phyloP scores from a whole-genome alignment of 2,888 invertebrate genomes.

The Ethmia dodecea region DNA sequence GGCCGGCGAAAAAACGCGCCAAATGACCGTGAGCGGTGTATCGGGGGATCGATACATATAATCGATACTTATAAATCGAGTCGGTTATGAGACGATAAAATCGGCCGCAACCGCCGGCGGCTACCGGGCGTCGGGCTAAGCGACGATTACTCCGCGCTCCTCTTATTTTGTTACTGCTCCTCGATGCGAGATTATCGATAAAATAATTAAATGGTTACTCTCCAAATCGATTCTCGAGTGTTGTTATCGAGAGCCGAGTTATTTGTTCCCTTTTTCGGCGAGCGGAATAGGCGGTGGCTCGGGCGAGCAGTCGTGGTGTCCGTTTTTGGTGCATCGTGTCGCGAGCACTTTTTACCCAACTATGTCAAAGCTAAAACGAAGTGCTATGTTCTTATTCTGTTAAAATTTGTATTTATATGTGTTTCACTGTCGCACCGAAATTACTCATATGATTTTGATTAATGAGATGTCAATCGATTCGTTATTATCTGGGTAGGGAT shows the following conservation, averaged over 20 bases:
- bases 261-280: slow-evolving; percentile 68
- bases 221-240: slow-evolving; percentile 76
- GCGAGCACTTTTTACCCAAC: slow-evolving; percentile 1
- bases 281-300: slow-evolving; percentile 30
- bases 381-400: too few species aligned
- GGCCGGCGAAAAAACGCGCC: slow-evolving; percentile 52
- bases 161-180: slow-evolving; percentile 62
- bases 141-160: slow-evolving; percentile 69
- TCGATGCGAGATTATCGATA: slow-evolving; percentile 75
- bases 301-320: too few species aligned
- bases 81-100: slow-evolving; percentile 75
- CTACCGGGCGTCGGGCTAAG: slow-evolving; percentile 74
- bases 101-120: slow-evolving; percentile 68
- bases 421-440: too few species aligned
- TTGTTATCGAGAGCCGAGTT: slow-evolving; percentile 68
- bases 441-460: too few species aligned
- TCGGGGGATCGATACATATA: slow-evolving; percentile 70
- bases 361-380: neutral
- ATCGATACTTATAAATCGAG: slow-evolving; percentile 76
- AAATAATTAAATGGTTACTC: slow-evolving; percentile 78
- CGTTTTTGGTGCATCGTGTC: too few species aligned
- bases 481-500: too few species aligned
- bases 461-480: too few species aligned
- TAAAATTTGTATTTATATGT: too few species aligned
- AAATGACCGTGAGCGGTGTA: slow-evolving; percentile 66